A percentile compares a stretch with the other conserved stretches of the same genome.
phyloP scores from a whole-genome alignment of 2,888 invertebrate genomes.

The Pachymerium ferrugineum region DNA sequence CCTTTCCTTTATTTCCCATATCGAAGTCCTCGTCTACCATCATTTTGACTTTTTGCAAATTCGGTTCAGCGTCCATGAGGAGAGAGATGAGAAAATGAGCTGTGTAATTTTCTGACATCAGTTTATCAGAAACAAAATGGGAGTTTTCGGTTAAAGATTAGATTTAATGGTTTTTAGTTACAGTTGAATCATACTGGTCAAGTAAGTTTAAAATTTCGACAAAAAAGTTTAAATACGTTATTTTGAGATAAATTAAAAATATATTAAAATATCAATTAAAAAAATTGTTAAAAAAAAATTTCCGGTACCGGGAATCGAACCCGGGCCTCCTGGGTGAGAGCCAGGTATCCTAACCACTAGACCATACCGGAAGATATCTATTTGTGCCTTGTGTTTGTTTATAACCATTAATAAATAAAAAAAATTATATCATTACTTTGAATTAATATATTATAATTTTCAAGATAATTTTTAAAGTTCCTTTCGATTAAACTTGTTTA shows the following conservation, averaged over 20 bases:
- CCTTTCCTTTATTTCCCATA: background rate
- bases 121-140: too few relatives aligned
- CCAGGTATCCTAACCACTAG: slow-evolving; percentile 21
- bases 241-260: too few relatives aligned
- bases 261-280: background rate
- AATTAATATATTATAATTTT: too few relatives aligned
- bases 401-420: background rate
- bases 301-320: slow-evolving; percentile 10
- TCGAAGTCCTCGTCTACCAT: background rate
- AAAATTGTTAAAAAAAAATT: background rate
- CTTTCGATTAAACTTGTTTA: too few relatives aligned
- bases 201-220: background rate
- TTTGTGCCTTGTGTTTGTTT: background rate
- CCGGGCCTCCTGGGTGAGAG: slow-evolving; percentile 21
- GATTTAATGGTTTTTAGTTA: too few relatives aligned
- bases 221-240: too few relatives aligned
- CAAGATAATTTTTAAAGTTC: too few relatives aligned
- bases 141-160: too few relatives aligned
- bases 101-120: too few relatives aligned
- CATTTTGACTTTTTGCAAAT: slow-evolving; percentile 1
- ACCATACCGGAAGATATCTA: background rate
- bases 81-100: too few relatives aligned
- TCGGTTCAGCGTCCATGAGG: background rate
- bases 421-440: too few relatives aligned
- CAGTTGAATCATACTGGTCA: too few relatives aligned